Evolutionary conservation across 1,140 invertebrate genomes (phyloP), one percentile per base, ranked within the genome.

Genomic region (Drosophila pseudoananassae): DNA sequence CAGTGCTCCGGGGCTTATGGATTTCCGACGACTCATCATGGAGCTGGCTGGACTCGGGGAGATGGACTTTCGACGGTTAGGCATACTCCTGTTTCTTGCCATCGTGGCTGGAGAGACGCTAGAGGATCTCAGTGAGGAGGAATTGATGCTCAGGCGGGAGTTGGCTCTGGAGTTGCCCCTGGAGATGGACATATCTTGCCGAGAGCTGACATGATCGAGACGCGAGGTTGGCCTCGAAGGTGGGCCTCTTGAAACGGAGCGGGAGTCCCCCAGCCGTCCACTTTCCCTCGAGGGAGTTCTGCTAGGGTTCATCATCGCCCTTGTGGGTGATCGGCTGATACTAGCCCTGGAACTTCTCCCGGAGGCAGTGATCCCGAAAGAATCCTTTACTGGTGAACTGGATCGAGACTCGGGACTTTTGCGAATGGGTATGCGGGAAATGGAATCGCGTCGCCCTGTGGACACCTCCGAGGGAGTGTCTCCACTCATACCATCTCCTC

Each of bases 371-470:
- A 49, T 12, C 2, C 65, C 31, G 5, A 75, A 10, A 10, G 33
- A 38, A 2, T 76, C 72, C 33, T 76, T 76, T 0, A 45, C 15
- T 1, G 88, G 88, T 5, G 90, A 91, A 46, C 58, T 82, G 10
- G 88, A 74, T 1, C 90, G 72, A 0, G 90, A 91, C 1, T 76
- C 75, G 1, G 65, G 61, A n/a, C 75, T 72, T 43, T 73, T 85
- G 4, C 82, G 73, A 4, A 91, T 47, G 0, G 90, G 90, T 47
- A 91, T 91, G 17, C 84, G 88, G 1, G 90, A 91, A 8, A 90
- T 25, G 1, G 90, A 91, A 9, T 87, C 90, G 0, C 90, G 54
- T 2, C 87, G 80, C 6, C 40, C 40, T 5, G 78, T 68, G 0
- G 79, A 90, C 1, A 76, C 23, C 54, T 91, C 88, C 0, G 90